Base-by-base conservation (phyloP, 2,888 invertebrate genomes). In the Xanthorhoe spadicearia region DNA sequence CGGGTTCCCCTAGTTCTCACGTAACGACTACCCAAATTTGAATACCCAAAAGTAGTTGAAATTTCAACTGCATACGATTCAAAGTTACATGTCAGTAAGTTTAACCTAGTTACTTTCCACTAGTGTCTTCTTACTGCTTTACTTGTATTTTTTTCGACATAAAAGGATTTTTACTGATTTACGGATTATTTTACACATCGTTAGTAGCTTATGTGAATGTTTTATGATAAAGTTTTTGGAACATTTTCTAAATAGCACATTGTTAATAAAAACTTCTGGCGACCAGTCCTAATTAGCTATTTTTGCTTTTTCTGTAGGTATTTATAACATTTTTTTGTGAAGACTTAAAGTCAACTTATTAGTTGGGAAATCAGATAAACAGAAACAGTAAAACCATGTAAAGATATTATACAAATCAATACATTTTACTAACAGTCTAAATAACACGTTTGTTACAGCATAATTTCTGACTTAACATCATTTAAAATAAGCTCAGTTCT, bases 1-100 rank as follows among this genome's bases (percentile, higher is more conserved):
- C 38, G 38, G 38, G 38, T 43, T 48, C 7, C 17, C 5, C 17
- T 56, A 56, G 46, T 43, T 43, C 13, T 43, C 43, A 46, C 38
- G 43, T 43, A 43, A 55, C 35, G 35, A 55, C 54, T 48, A 13
- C 0, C 61, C 69, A 61, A 72, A 74, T 73, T 70, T 64, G 74
- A 74, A 72, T 76, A 74, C 75, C 75, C 74, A 71, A 74, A 81
- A 77, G 76, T 73, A 70, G 68, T 79, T 79, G 53, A 59, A 58
- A 74, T 77, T 72, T 77, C 68, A 61, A 58, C 74, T 74, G 69
- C 77, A 76, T 77, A 78, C 70, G 38, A 43, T 43, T 75, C 73
- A 73, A 74, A 78, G 72, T 76, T 75, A 58, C 70, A 66, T 76
- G 68, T 66, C 68, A 55, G 63, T 69, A 66, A 72, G 53, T 58